A percentile compares a stretch with the other conserved stretches of the same genome.
Conservation (phyloP, 2,797 vertebrate genomes). For the Tolypeutes matacus region DNA sequence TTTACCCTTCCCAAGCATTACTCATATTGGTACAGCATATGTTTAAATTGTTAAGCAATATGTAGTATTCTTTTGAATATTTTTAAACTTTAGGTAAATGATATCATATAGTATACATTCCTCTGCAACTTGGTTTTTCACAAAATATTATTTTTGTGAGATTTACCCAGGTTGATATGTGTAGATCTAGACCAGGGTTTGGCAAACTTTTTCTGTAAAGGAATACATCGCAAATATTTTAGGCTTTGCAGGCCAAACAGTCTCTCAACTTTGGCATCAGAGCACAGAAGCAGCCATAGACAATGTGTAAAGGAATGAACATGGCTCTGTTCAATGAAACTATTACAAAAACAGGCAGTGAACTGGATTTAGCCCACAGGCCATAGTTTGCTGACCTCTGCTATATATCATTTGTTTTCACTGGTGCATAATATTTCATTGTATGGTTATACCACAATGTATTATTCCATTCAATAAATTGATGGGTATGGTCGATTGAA, state of each 20-base stretch:
- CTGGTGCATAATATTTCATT: neutral
- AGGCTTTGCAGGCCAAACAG: neutral
- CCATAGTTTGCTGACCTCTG: neutral
- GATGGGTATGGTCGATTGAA: neutral
- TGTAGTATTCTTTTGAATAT: neutral
- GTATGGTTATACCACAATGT: neutral
- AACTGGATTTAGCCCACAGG: neutral
- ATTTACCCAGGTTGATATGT: neutral
- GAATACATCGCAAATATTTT: neutral
- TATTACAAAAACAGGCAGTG: neutral
- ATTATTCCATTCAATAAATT: neutral
- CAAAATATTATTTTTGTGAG: neutral
- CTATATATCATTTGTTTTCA: neutral
- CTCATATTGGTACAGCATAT: neutral
- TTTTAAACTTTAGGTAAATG: conserved; percentile 11
- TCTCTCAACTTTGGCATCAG: neutral
- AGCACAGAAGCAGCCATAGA: neutral
- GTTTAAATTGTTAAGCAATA: neutral
- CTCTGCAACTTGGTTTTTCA: neutral
- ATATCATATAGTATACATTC: neutral
- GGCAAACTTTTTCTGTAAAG: neutral
- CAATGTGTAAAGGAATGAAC: neutral
- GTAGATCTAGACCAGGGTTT: neutral
- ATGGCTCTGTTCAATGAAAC: neutral
- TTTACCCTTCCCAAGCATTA: neutral